These are phyloP conservation scores for Diarsia rubi DNA, from an alignment of 2,888 invertebrate species.

Conservation along the genomic window DNA sequence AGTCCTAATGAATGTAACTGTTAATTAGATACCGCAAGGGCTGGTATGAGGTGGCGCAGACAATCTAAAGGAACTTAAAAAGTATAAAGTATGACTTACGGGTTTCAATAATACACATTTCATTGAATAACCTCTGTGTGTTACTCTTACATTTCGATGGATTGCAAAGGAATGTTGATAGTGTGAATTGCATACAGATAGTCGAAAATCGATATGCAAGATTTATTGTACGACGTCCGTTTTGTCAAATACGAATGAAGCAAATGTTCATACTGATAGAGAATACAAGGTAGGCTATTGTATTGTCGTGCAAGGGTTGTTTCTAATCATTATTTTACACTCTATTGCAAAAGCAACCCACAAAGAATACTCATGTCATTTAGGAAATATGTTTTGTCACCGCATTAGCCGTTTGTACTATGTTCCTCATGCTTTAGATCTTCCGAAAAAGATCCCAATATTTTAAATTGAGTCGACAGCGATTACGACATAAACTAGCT, in stretches of 20 bases:
- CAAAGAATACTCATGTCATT: background rate
- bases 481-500: conserved; percentile 47
- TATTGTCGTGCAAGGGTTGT: background rate
- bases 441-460: background rate
- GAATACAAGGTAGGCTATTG: background rate
- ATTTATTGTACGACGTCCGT: conserved; percentile 9
- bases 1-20: background rate
- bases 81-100: background rate
- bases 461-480: conserved; percentile 3
- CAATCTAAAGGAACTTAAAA: background rate
- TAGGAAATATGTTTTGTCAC: too few species aligned
- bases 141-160: background rate
- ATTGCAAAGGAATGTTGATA: conserved; percentile 32
- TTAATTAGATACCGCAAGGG: background rate
- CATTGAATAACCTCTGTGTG: background rate
- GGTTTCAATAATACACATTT: background rate
- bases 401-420: background rate
- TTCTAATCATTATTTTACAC: background rate
- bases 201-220: conserved; percentile 15
- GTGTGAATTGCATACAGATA: conserved; percentile 39
- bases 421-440: background rate
- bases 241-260: background rate
- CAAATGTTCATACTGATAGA: background rate
- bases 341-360: background rate
- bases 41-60: too few species aligned